Evolutionary conservation across 2,888 invertebrate species (phyloP).

Genomic region (Junonia oenone): DNA sequence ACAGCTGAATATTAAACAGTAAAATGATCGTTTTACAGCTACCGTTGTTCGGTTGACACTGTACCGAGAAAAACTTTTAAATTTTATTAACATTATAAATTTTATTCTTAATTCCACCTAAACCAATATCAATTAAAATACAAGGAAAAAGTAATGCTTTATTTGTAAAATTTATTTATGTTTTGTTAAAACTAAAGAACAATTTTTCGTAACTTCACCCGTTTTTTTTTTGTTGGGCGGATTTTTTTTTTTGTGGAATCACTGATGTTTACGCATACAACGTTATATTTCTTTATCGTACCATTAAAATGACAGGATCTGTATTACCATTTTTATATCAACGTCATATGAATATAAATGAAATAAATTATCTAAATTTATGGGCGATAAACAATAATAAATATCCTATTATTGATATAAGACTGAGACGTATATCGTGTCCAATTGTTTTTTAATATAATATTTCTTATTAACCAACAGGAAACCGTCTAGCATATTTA

Average conservation of each 20-base stretch:
- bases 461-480: conserved; percentile 68
- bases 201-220: neutral
- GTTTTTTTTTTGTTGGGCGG: neutral
- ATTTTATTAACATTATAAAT: conserved; percentile 26
- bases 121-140: conserved; percentile 15
- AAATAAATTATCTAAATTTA: neutral
- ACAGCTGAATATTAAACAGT: conserved; percentile 4
- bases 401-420: neutral
- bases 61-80: conserved; percentile 12
- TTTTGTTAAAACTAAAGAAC: neutral
- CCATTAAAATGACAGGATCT: neutral
- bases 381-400: neutral
- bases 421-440: neutral
- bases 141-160: neutral
- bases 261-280: neutral
- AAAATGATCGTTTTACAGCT: conserved; percentile 22
- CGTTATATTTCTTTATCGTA: neutral
- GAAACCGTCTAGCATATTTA: conserved; percentile 70
- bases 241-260: neutral
- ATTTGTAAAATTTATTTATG: neutral
- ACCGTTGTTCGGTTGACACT: conserved; percentile 18
- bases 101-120: conserved; percentile 23
- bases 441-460: conserved; percentile 35
- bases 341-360: neutral
- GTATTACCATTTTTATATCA: neutral